Evolutionary conservation across 1,140 invertebrate species (phyloP), one percentile per base, ranked within the genome.

Genomic region (Bombus superbus): DNA sequence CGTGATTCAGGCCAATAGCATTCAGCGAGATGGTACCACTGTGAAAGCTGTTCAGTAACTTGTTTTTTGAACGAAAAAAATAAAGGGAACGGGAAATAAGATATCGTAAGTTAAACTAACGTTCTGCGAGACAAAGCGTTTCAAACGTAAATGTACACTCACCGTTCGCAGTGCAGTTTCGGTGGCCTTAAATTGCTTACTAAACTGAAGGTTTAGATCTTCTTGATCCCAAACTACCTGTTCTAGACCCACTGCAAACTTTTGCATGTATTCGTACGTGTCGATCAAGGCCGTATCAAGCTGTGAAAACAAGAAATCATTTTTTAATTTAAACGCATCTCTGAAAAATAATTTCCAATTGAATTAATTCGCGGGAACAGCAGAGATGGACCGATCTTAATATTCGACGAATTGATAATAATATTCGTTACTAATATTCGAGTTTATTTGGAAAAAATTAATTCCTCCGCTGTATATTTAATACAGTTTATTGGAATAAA

Each of bases 201-300:
- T 90, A 92, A 96, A 97, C 32, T 94, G 87, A 8, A 92, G 91
- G 13, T 92, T 88, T 82, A 96, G 90, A 38, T 96, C 93, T 11
- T 96, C 94, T 82, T 97, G 96, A 86, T 97, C 97, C 92, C 96
- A 95, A n/a, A 96, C 95, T 22, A 97, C 95, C 92, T 97, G 97
- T 85, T 97, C 97, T 68, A 97, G 87, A 42, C 96, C 97, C 0
- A 97, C 97, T 2, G 96, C 97, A 86, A 96, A 96, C 91, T 94
- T 96, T 91, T 97, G 97, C 91, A 97, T 95, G 88, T 96, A 95
- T 83, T 96, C 94, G 92, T 97, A 97, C 13, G 95, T 94, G 72
- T 96, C 92, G 28, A 96, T 87, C 73, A 97, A 92, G 38, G 95
- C 94, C 18, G 94, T 93, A 82, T 96, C 95, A 62, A 97, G 92